These are phyloP conservation scores for Melanotaenia parkinsoni DNA, from an alignment of 2,797 vertebrate genomes.

Conservation along the genomic window DNA sequence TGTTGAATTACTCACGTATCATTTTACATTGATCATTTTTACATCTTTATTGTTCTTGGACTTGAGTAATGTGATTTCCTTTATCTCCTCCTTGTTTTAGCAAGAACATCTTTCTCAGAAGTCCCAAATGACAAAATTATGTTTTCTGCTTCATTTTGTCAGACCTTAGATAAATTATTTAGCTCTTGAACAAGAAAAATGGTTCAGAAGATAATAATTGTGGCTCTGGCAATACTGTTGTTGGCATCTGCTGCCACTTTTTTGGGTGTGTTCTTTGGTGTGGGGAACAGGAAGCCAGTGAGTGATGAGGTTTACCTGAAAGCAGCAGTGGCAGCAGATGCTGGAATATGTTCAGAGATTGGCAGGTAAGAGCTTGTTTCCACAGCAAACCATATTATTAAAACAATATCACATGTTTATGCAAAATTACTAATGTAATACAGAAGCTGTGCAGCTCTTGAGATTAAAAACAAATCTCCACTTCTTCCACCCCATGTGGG, in stretches of 20 bases:
- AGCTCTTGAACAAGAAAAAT: constrained; percentile 52
- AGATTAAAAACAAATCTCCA: constrained; percentile 21
- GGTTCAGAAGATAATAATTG: constrained; percentile 61
- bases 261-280: constrained; percentile 83
- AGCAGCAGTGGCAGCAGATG: constrained; percentile 91
- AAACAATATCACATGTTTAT: background rate
- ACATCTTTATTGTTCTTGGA: no score
- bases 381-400: background rate
- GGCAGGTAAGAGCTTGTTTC: constrained; percentile 85
- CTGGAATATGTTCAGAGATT: constrained; percentile 87
- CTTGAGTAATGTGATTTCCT: no score
- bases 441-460: background rate
- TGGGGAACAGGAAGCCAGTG: constrained; percentile 41
- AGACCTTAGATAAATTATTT: constrained; percentile 9
- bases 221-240: constrained; percentile 60
- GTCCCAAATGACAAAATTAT: background rate
- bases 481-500: constrained; percentile 7
- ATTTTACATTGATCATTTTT: background rate
- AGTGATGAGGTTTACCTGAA: constrained; percentile 62
- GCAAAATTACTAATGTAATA: no score
- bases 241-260: constrained; percentile 74
- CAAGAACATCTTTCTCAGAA: background rate
- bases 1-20: background rate
- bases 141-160: constrained; percentile 4
- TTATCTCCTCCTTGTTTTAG: background rate